Base-by-base conservation (phyloP, 2,797 vertebrate species). In the Enoplosus armatus region DNA sequence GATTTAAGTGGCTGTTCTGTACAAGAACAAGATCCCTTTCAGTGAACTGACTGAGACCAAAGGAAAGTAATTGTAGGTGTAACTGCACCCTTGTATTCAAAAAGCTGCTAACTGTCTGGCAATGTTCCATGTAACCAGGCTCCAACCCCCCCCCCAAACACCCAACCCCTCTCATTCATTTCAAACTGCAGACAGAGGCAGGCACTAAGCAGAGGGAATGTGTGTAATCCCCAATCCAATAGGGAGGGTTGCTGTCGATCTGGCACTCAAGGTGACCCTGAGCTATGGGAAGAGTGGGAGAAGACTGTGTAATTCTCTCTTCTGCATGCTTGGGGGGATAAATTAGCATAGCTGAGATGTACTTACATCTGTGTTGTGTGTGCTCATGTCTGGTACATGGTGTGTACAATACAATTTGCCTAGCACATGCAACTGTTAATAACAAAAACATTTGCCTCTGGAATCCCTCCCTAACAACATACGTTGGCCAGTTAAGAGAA, bases 141-240 rank as follows among this genome's bases (percentile, higher is more conserved):
- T 71, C 65, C 55, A 62, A 16, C 41, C n/a, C 35, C 35, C 45
- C 22, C 43, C 54, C 43, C n/a, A 24, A 56, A 48, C 68, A 80
- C 29, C 55, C 22, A 73, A 50, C 53, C 53, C 37, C 51, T 78
- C 55, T 60, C 48, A 82, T 81, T 89, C 71, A 77, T 80, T 82
- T 71, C 61, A 72, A 85, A 79, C 78, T 73, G 79, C 71, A 87
- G 63, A 80, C 83, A 80, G 79, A 88, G 65, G 73, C 51, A 11
- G 70, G 66, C 74, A 56, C 63, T 74, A 73, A 83, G 77, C 61
- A 79, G 59, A 79, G 72, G 68, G 72, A 91, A 90, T 81, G 62
- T 85, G 84, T 87, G 81, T 91, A 93, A 95, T 93, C 79, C 84
- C 24, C 83, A 93, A 90, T 93, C 89, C 82, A 92, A 75, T 79